Base-by-base conservation (phyloP, 1,140 invertebrate genomes). In the Temnothorax nylanderi region DNA sequence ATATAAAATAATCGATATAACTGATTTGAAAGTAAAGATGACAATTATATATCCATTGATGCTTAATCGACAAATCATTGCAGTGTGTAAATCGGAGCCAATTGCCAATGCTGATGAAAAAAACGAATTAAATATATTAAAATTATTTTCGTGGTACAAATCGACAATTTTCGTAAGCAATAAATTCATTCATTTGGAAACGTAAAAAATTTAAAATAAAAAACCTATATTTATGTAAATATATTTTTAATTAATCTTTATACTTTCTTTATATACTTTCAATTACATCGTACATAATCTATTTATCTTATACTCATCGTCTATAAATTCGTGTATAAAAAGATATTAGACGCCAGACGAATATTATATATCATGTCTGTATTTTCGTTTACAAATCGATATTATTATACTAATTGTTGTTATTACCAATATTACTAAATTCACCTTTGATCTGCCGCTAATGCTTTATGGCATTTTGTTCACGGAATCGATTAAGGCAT, bases 391-490 rank as follows among this genome's bases (percentile, higher is more conserved):
- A 54, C 10, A 54, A 18, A 18, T 10, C 5, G 51, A 4, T 60
- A 32, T 62, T 34, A 54, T 37, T 44, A 49, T 44, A n/a, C 3
- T 0, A 74, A 60, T 82, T 72, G 44, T 11, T n/a, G 13, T 21
- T 21, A 65, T 65, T 65, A 41, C 34, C 13, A 69, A 49, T 37
- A 37, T 49, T 44, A 60, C 18, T 72, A 5, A 58, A 84, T 32
- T 74, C 4, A 84, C 74, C 26, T 8, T 8, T 26, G 11, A 56
- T 41, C 10, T 37, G 37, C 4, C 18, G 11, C 37, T 72, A 71
- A 82, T 72, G 41, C 13, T 84, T 74, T 62, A 84, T 37, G 41
- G 41, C n/a, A 49, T 49, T 60, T 49, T 47, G 54, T 56, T 80
- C 34, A 34, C n/a, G 1, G 26, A 58, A 74, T 34, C 67, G 41